These are phyloP conservation scores for Zosterops hypoxanthus DNA, from an alignment of 2,113 vertebrate genomes.

Conservation along the genomic window DNA sequence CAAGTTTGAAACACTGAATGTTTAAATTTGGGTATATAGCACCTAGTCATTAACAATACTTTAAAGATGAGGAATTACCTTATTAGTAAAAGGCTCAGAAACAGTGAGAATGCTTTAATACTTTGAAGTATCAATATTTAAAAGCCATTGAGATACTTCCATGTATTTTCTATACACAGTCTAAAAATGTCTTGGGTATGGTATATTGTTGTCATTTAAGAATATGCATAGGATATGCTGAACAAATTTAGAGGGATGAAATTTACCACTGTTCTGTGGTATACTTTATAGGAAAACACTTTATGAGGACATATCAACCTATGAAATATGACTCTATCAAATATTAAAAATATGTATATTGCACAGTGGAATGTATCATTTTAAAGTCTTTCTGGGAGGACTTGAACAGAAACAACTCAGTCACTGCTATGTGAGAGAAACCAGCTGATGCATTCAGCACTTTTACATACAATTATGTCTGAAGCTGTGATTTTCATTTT, in stretches of 20 bases:
- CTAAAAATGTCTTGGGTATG: neutral
- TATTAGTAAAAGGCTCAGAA: neutral
- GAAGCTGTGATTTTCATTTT: slow-evolving; percentile 17
- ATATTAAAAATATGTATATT: neutral
- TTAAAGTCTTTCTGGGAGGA: neutral
- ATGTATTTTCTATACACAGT: neutral
- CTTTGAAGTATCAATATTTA: neutral
- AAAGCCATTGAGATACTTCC: neutral
- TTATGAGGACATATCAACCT: neutral
- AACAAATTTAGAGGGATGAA: neutral
- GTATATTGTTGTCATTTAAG: neutral
- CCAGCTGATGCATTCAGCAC: neutral
- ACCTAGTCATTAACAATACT: neutral
- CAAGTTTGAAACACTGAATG: neutral
- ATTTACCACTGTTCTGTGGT: neutral
- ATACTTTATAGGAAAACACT: neutral
- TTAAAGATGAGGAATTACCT: neutral
- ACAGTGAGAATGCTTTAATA: neutral
- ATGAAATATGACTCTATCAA: neutral
- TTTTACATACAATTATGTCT: neutral
- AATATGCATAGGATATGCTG: neutral
- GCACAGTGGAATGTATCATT: neutral
- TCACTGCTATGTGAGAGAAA: neutral
- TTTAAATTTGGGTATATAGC: slow-evolving; percentile 6
- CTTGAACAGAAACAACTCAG: neutral